Evolutionary conservation across 1,140 invertebrate genomes (phyloP).

Genomic region (Diuraphis noxia): DNA sequence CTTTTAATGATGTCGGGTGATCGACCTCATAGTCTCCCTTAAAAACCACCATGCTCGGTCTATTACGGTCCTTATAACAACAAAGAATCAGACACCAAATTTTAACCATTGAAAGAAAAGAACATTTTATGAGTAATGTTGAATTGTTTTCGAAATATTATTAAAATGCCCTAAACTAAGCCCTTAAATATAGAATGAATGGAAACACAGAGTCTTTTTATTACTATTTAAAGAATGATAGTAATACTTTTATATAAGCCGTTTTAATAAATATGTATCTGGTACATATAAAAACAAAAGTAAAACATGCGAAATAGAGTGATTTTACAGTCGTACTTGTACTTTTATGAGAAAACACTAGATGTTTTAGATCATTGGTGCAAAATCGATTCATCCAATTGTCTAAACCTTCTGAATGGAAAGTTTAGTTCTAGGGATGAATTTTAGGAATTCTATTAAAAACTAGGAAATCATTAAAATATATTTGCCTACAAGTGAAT

Average conservation of each 20-base stretch:
- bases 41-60: too few species aligned
- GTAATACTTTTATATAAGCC: background rate
- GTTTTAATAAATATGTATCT: background rate
- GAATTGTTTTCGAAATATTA: background rate
- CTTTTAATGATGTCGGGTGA: too few species aligned
- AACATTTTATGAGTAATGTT: background rate
- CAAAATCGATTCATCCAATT: background rate
- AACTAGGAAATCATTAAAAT: background rate
- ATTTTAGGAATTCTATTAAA: background rate
- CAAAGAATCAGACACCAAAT: too few species aligned
- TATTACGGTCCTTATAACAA: too few species aligned
- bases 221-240: background rate
- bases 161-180: background rate
- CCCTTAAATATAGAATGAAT: background rate
- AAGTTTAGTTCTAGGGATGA: background rate
- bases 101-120: too few species aligned
- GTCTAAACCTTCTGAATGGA: background rate
- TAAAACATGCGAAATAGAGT: background rate
- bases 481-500: too few species aligned
- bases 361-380: background rate
- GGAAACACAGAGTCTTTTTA: background rate
- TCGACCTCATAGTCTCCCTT: too few species aligned
- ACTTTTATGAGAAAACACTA: background rate
- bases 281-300: background rate
- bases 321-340: background rate